A percentile compares a stretch with the other conserved stretches of the same genome.
phyloP scores from a whole-genome alignment of 2,888 invertebrate genomes.

The Dysmachus trigonus region DNA sequence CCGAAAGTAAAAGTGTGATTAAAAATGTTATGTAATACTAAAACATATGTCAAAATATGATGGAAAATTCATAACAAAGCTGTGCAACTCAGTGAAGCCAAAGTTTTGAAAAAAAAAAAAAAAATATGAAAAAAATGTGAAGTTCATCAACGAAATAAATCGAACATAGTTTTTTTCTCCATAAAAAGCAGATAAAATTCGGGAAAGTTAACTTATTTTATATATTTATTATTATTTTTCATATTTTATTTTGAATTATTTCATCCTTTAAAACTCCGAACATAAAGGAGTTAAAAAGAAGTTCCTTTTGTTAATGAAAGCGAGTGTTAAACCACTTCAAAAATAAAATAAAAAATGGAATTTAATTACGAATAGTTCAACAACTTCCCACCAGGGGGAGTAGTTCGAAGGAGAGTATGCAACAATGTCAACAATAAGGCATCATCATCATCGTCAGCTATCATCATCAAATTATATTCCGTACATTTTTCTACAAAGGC shows the following conservation, averaged over 20 bases:
- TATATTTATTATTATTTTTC: neutral
- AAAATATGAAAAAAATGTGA: neutral
- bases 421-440: neutral
- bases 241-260: neutral
- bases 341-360: neutral
- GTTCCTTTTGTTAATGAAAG: neutral
- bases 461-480: neutral
- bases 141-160: neutral
- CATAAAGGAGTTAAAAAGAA: neutral
- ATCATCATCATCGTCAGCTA: neutral
- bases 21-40: conserved; percentile 39
- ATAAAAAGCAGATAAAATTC: neutral
- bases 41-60: conserved; percentile 30
- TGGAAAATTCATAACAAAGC: neutral
- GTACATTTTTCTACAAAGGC: conserved; percentile 14
- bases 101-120: neutral
- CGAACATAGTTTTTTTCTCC: neutral
- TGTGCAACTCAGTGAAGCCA: neutral
- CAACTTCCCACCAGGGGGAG: neutral
- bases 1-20: conserved; percentile 12
- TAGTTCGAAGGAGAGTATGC: neutral
- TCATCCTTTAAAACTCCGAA: neutral
- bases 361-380: neutral
- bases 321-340: neutral
- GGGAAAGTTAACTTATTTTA: neutral